A percentile compares a stretch with the other conserved stretches of the same genome.
Conservation (phyloP, 1,140 invertebrate species). For the Drosophila parabipectinata region DNA sequence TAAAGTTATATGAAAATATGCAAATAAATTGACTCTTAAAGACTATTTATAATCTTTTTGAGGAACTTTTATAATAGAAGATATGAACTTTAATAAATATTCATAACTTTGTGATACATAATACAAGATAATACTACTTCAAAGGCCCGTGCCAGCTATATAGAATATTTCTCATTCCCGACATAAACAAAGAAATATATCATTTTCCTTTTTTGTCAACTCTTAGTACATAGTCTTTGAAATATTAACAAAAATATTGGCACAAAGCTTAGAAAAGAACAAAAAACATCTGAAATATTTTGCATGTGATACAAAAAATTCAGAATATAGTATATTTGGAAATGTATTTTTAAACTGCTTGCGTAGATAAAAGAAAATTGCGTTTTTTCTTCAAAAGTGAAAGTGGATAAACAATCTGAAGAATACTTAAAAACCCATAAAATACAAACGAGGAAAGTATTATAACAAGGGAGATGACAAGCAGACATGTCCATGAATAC, state of each 20-base stretch:
- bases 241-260: slow-evolving; percentile 10
- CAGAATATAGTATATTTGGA: slow-evolving; percentile 42
- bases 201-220: neutral
- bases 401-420: slow-evolving; percentile 50
- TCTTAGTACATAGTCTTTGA: neutral
- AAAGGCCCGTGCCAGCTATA: too few relatives aligned
- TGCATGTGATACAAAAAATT: slow-evolving; percentile 35
- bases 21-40: too few relatives aligned
- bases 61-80: neutral
- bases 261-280: neutral
- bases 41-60: neutral
- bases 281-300: slow-evolving; percentile 25
- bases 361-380: slow-evolving; percentile 75
- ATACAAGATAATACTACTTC: too few relatives aligned
- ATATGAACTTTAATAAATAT: too few relatives aligned
- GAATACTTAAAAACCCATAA: slow-evolving; percentile 63
- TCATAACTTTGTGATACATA: too few relatives aligned
- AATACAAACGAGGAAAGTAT: slow-evolving; percentile 19
- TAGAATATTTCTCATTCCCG: too few relatives aligned
- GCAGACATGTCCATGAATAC: slow-evolving; percentile 26
- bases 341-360: slow-evolving; percentile 67
- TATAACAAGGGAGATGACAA: slow-evolving; percentile 20
- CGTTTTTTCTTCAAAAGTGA: slow-evolving; percentile 46
- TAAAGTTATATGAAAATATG: too few relatives aligned
- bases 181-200: neutral